These are phyloP conservation scores for Phrynocephalus guinanensis DNA, from an alignment of 2,797 vertebrate genomes.

Conservation along the genomic window DNA sequence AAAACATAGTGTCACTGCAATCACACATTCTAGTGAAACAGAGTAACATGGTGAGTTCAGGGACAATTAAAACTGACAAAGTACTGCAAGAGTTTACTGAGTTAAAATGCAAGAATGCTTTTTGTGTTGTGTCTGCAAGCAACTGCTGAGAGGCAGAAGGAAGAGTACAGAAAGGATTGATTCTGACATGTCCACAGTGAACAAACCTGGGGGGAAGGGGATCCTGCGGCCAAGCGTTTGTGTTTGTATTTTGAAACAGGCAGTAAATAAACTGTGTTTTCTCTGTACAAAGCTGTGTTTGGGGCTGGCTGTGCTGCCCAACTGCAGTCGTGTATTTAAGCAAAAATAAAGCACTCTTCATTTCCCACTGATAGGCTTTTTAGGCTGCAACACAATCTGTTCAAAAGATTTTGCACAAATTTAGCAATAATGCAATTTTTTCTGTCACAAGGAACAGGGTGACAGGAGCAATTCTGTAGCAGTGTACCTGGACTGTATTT, in stretches of 20 bases:
- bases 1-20: too few species aligned
- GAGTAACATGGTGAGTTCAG: too few species aligned
- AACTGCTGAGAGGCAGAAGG: background rate
- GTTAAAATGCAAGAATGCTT: background rate
- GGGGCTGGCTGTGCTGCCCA: background rate
- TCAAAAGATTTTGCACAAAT: background rate
- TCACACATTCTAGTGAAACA: too few species aligned
- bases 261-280: background rate
- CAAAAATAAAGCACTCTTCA: background rate
- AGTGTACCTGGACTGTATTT: background rate
- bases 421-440: constrained; percentile 12
- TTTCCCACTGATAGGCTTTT: constrained; percentile 20
- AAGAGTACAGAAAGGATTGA: background rate
- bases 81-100: background rate
- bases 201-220: too few species aligned
- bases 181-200: background rate
- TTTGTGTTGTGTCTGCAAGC: background rate
- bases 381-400: constrained; percentile 16
- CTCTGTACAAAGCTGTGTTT: background rate
- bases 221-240: too few species aligned
- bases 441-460: constrained; percentile 6
- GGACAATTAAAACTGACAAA: background rate
- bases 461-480: background rate
- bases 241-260: background rate
- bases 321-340: background rate